Percentiles rank a stretch among this genome's conserved stretches.
phyloP scores from a whole-genome alignment of 2,113 vertebrate species.

The Solea senegalensis region DNA sequence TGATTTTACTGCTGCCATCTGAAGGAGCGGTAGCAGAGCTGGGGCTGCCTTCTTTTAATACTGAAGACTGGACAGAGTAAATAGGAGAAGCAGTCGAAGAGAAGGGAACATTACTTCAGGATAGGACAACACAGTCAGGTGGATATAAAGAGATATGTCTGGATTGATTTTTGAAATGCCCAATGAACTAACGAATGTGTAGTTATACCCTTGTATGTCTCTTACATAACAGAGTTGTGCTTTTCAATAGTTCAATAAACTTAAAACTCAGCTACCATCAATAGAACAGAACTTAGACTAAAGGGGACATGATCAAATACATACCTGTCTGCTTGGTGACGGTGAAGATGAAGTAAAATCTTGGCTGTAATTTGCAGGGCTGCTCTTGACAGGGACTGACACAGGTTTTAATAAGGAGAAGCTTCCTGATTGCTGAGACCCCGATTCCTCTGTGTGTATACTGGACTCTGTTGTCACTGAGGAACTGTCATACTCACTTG shows the following conservation, averaged over 20 bases:
- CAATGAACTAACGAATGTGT: not conserved
- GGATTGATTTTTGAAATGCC: conserved; percentile 38
- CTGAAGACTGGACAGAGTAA: conserved; percentile 71
- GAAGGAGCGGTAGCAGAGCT: conserved; percentile 80
- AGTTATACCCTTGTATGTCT: not conserved
- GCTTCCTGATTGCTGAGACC: conserved; percentile 80
- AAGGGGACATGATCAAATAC: not conserved
- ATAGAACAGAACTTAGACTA: not conserved
- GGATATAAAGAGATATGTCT: not conserved
- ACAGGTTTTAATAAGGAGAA: conserved; percentile 64
- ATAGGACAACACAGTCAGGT: conserved; percentile 24
- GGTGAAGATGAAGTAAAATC: conserved; percentile 82
- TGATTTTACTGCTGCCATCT: conserved; percentile 77
- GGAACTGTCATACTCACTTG: conserved; percentile 81
- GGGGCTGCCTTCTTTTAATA: conserved; percentile 78
- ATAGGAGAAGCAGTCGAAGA: conserved; percentile 40
- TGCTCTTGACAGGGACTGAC: conserved; percentile 69
- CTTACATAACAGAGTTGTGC: not conserved
- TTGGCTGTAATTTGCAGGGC: conserved; percentile 83
- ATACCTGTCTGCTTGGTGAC: conserved; percentile 79
- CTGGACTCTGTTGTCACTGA: conserved; percentile 80
- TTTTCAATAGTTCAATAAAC: not conserved
- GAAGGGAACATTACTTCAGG: conserved; percentile 41
- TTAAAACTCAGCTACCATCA: not conserved
- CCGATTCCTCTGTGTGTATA: conserved; percentile 81